Conservation (phyloP, 1,140 invertebrate genomes). For the Drosophila varians region DNA sequence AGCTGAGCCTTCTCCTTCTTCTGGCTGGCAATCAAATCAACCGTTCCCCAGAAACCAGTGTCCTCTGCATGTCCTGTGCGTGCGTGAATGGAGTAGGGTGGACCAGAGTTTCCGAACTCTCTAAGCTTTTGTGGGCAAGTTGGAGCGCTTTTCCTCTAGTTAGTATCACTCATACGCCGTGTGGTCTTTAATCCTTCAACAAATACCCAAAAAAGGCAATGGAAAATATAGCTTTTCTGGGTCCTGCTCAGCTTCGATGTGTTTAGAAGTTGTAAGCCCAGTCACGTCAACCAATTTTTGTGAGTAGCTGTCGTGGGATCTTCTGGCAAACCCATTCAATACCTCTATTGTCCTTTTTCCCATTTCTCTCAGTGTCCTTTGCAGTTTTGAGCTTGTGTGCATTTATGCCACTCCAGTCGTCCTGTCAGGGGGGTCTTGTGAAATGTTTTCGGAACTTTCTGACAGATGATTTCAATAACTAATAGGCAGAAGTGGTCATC, state of each 20-base stretch:
- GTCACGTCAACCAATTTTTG: conserved; percentile 70
- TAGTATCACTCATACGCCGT: not conserved
- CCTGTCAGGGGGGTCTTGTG: conserved; percentile 66
- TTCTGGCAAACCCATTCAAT: conserved; percentile 27
- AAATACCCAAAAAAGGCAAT: not conserved
- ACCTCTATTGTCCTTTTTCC: conserved; percentile 14
- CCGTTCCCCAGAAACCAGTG: conserved; percentile 67
- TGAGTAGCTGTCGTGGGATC: conserved; percentile 41
- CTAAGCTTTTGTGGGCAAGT: not conserved
- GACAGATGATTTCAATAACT: conserved; percentile 82
- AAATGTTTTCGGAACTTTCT: conserved; percentile 64
- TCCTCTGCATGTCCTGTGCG: conserved; percentile 28
- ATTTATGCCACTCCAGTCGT: conserved; percentile 65
- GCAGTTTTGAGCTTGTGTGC: conserved; percentile 26
- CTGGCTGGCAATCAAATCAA: conserved; percentile 72
- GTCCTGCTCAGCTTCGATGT: not conserved
- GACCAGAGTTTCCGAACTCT: not conserved
- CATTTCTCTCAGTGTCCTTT: conserved; percentile 13
- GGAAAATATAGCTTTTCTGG: not conserved
- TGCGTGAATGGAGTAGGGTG: conserved; percentile 14
- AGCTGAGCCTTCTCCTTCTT: conserved; percentile 54
- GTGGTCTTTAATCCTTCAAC: not conserved
- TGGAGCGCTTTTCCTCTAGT: not conserved
- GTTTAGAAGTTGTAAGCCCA: conserved; percentile 58
- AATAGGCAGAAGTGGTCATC: conserved; percentile 71